Base-by-base conservation (phyloP, 1,140 invertebrate genomes). In the Heliconius hewitsoni region DNA sequence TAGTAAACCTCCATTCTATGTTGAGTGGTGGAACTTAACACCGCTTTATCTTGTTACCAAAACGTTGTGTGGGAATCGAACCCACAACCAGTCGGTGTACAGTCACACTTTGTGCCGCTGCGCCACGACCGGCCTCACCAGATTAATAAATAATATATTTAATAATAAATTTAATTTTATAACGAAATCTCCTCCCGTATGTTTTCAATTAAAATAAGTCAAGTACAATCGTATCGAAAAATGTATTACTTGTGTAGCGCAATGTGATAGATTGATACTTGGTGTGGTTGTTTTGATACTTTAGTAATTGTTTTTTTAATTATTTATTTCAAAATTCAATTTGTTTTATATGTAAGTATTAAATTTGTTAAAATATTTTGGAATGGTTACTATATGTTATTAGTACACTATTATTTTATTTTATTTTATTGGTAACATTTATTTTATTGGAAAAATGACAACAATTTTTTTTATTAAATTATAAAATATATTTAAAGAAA, bases 151-250 rank as follows among this genome's bases (percentile, higher is more conserved):
- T 46, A 46, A 42, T n/a, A 57, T 57, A n/a, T 23, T n/a, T 8
- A 11, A 8, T n/a, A 18, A 52, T 57, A n/a, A n/a, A 57, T 57
- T 23, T 57, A 23, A n/a, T 23, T 57, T 57, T 11, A 11, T 23
- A 23, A 23, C 0, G 3, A 57, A 66, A 66, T 66, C 23, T 66
- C 27, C 9, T 66, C 74, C 75, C 79, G 79, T 77, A 30, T 80
- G 75, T 74, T 60, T 72, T 42, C 75, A 77, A 80, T 52, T 75
- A 71, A 52, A 72, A 74, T 77, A 80, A 80, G 74, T 74, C 74
- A 73, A 80, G 79, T 80, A 80, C 79, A 80, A 80, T 80, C 79
- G 79, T 73, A 80, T 80, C 79, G 76, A 80, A 80, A 80, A 80
- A 80, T 77, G 75, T 80, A 80, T 77, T 80, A 81, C 79, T 46